phyloP scores from a whole-genome alignment of 1,140 invertebrate species.

The Musca vetustissima region DNA sequence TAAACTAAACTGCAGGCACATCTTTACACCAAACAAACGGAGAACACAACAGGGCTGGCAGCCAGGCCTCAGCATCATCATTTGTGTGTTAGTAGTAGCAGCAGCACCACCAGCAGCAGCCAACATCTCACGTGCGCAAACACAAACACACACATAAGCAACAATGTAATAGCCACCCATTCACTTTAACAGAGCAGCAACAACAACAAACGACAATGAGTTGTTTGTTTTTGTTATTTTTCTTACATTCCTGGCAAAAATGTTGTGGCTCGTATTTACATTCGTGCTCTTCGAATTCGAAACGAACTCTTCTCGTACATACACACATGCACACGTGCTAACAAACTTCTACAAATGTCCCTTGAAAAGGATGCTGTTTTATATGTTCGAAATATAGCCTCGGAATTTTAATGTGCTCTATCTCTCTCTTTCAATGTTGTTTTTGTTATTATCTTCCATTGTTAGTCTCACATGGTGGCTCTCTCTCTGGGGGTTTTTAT shows the following conservation, averaged over 20 bases:
- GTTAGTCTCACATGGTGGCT: background rate
- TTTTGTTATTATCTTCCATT: no score
- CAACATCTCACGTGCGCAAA: background rate
- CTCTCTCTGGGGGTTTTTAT: background rate
- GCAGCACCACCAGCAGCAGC: no score
- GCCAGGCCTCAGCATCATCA: background rate
- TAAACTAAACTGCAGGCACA: slow-evolving; percentile 5
- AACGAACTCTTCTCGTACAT: background rate
- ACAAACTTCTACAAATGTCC: background rate
- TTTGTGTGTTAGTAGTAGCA: background rate
- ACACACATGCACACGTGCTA: no score
- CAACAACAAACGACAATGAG: no score
- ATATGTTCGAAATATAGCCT: slow-evolving; percentile 4
- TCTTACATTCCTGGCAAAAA: no score
- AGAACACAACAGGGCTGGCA: background rate
- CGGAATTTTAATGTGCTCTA: no score
- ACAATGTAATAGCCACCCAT: no score
- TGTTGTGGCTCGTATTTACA: no score
- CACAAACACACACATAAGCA: no score
- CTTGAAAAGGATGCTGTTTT: slow-evolving; percentile 11
- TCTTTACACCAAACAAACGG: slow-evolving; percentile 2
- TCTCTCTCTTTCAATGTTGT: no score
- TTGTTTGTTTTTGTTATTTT: no score
- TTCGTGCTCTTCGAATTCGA: background rate
- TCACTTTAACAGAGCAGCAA: no score